phyloP scores from a whole-genome alignment of 2,797 vertebrate species.

The Schizopygopsis pylzovi region DNA sequence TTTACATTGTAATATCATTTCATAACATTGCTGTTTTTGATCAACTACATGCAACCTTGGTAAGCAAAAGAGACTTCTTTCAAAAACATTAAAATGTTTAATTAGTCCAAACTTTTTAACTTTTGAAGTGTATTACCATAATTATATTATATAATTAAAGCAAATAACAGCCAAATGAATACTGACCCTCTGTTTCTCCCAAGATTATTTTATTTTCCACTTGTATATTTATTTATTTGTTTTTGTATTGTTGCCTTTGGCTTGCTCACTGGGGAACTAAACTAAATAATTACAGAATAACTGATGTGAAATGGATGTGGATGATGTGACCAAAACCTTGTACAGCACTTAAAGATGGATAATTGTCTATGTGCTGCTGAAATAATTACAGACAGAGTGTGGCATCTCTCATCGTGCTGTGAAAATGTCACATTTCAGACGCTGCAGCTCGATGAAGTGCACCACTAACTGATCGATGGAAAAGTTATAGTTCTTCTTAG shows the following conservation, averaged over 20 bases:
- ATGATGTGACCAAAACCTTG: too few relatives aligned
- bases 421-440: constrained; percentile 56
- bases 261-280: too few relatives aligned
- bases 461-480: constrained; percentile 54
- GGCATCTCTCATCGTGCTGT: constrained; percentile 50
- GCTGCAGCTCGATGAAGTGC: constrained; percentile 31
- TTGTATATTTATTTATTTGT: too few relatives aligned
- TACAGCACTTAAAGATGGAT: too few relatives aligned
- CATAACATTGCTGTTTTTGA: too few relatives aligned
- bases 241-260: too few relatives aligned
- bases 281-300: too few relatives aligned
- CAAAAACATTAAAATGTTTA: not conserved
- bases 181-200: not conserved
- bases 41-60: not conserved
- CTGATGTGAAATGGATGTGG: too few relatives aligned
- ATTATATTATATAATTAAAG: not conserved
- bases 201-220: too few relatives aligned
- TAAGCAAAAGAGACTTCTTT: not conserved
- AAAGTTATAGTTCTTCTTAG: constrained; percentile 58
- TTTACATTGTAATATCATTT: too few relatives aligned
- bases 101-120: not conserved
- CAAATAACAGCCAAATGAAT: not conserved
- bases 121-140: not conserved
- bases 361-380: constrained; percentile 63
- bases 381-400: constrained; percentile 70